These are phyloP conservation scores for Chroicocephalus ridibundus DNA, from an alignment of 2,113 vertebrate genomes.

Conservation along the genomic window DNA sequence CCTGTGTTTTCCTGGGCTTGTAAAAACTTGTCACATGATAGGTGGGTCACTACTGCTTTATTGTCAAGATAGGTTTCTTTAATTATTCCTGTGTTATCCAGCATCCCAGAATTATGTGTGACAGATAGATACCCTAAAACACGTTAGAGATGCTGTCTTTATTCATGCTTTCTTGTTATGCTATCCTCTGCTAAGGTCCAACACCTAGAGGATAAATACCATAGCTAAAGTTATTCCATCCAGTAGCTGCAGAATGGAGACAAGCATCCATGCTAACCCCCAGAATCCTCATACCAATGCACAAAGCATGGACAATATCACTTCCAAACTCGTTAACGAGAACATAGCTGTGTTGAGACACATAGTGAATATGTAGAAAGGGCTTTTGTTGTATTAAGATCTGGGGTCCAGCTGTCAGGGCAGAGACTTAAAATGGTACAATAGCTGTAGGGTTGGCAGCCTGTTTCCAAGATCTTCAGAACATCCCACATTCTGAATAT, in stretches of 20 bases:
- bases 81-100: background rate
- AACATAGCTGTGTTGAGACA: background rate
- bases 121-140: background rate
- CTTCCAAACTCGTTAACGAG: background rate
- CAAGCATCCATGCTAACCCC: background rate
- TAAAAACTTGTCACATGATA: background rate
- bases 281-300: background rate
- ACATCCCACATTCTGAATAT: background rate
- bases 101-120: background rate
- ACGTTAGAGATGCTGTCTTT: background rate
- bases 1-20: background rate
- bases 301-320: background rate
- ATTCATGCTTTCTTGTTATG: background rate
- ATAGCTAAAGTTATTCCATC: background rate
- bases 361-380: background rate
- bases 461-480: background rate
- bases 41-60: background rate
- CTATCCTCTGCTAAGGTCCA: background rate
- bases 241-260: background rate
- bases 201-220: background rate
- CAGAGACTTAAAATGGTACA: background rate
- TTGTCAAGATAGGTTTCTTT: background rate
- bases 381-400: conserved; percentile 15
- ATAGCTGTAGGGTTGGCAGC: background rate
- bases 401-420: background rate